These are phyloP conservation scores for Trichomycterus rosablanca DNA, from an alignment of 2,113 vertebrate genomes.

Conservation along the genomic window DNA sequence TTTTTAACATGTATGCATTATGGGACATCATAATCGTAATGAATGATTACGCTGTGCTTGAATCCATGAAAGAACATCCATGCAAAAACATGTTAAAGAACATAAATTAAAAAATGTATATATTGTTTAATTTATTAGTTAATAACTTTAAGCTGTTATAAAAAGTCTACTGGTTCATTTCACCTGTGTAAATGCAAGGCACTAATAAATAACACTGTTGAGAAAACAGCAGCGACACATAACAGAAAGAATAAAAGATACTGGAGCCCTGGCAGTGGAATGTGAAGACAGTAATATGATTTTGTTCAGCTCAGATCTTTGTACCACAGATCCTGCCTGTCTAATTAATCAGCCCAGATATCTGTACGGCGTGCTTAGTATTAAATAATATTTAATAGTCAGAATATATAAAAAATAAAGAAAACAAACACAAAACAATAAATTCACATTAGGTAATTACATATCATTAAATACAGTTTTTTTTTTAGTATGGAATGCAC, in stretches of 20 bases:
- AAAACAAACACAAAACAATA: too few species aligned
- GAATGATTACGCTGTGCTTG: too few species aligned
- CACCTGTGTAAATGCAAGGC: slow-evolving; percentile 68
- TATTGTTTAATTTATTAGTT: slow-evolving; percentile 54
- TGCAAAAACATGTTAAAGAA: slow-evolving; percentile 7
- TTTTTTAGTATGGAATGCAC: too few species aligned
- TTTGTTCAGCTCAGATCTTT: neutral
- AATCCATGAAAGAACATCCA: too few species aligned
- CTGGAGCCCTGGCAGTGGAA: neutral
- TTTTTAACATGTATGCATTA: slow-evolving; percentile 13
- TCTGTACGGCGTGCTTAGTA: too few species aligned
- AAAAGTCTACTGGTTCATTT: slow-evolving; percentile 60
- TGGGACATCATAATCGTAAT: neutral
- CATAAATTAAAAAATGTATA: slow-evolving; percentile 30
- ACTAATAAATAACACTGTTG: slow-evolving; percentile 40
- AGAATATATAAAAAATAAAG: too few species aligned
- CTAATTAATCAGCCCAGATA: too few species aligned
- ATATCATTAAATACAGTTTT: too few species aligned
- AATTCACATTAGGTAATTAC: too few species aligned
- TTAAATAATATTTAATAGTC: too few species aligned
- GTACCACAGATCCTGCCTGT: too few species aligned
- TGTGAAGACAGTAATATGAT: neutral
- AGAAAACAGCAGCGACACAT: slow-evolving; percentile 17
- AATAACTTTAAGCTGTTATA: slow-evolving; percentile 62
- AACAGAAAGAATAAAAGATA: neutral